Evolutionary conservation across 2,113 vertebrate species (phyloP).

Genomic region (Scomber japonicus): DNA sequence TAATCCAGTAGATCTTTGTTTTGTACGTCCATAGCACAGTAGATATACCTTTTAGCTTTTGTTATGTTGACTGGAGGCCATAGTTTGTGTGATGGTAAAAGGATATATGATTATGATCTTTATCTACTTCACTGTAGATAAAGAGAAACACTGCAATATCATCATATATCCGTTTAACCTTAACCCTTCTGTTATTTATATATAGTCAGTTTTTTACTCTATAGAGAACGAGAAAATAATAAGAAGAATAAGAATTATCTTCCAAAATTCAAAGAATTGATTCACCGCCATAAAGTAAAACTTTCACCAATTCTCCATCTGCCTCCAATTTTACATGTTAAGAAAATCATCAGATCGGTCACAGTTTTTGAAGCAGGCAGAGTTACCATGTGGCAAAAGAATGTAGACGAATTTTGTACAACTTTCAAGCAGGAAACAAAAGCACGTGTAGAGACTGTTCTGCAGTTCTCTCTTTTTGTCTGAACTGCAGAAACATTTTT

Average conservation of each 20-base stretch:
- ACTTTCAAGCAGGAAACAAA: constrained; percentile 37
- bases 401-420: constrained; percentile 26
- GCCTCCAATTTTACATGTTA: constrained; percentile 25
- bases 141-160: too few relatives aligned
- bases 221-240: not conserved
- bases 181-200: too few relatives aligned
- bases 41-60: not conserved
- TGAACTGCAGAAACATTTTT: constrained; percentile 9
- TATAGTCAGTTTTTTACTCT: not conserved
- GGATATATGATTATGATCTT: not conserved
- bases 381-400: constrained; percentile 12
- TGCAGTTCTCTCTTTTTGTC: constrained; percentile 6
- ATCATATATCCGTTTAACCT: too few relatives aligned
- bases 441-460: constrained; percentile 33
- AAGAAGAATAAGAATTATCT: not conserved
- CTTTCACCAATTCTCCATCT: constrained; percentile 27
- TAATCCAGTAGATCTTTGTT: not conserved
- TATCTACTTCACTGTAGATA: not conserved
- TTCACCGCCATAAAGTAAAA: not conserved
- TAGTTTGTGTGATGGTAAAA: not conserved
- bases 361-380: constrained; percentile 1
- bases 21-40: not conserved
- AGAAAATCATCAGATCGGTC: constrained; percentile 13
- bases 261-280: too few relatives aligned
- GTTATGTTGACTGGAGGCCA: not conserved